A percentile compares a stretch with the other conserved stretches of the same genome.
phyloP scores from a whole-genome alignment of 2,113 vertebrate species.

The Rhinopomastus cyanomelas region DNA sequence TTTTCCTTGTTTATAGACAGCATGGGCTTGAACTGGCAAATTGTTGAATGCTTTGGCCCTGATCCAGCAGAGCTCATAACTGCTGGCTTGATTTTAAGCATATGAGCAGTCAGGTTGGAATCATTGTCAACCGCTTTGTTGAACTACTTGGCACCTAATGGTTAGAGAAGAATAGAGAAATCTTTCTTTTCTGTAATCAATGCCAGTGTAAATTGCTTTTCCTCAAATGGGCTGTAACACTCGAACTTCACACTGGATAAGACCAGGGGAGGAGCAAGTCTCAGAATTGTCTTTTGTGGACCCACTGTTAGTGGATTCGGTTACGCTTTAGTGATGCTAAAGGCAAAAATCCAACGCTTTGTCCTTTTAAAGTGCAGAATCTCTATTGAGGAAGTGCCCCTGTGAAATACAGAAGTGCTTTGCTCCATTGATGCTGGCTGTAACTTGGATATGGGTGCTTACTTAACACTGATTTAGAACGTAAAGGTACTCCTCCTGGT shows the following conservation, averaged over 20 bases:
- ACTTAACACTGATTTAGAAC: neutral
- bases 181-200: slow-evolving; percentile 7
- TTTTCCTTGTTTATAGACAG: slow-evolving; percentile 16
- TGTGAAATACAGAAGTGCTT: neutral
- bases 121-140: slow-evolving; percentile 19
- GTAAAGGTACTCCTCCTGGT: neutral
- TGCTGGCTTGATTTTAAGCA: slow-evolving; percentile 29
- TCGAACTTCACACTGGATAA: neutral
- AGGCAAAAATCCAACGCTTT: slow-evolving; percentile 8
- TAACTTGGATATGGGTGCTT: neutral
- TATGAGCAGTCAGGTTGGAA: neutral
- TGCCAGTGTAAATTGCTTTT: neutral
- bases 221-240: neutral
- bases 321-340: neutral
- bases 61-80: neutral
- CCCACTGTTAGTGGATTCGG: neutral
- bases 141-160: slow-evolving; percentile 16
- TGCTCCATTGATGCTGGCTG: neutral
- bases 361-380: neutral
- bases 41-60: neutral
- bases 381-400: neutral
- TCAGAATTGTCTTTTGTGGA: slow-evolving; percentile 12
- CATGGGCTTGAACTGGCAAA: slow-evolving; percentile 20
- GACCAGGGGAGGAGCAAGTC: neutral
- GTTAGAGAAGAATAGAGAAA: slow-evolving; percentile 24